Percentiles rank a stretch among this genome's conserved stretches.
phyloP scores from a whole-genome alignment of 2,888 invertebrate species.

The Oscheius onirici region DNA sequence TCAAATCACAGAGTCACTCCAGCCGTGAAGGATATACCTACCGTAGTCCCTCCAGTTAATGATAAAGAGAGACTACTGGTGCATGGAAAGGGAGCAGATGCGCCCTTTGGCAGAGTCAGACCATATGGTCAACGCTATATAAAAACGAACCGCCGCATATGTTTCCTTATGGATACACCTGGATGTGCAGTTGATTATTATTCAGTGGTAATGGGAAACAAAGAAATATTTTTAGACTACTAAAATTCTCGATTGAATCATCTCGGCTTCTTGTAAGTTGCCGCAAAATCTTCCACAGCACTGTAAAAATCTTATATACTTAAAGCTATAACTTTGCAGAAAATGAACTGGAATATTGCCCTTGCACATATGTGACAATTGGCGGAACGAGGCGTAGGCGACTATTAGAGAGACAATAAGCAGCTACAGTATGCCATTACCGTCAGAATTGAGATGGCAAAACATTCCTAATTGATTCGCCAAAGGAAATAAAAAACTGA shows the following conservation, averaged over 20 bases:
- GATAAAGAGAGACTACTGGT: neutral
- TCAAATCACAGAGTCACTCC: constrained; percentile 4
- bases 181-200: neutral
- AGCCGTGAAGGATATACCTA: constrained; percentile 22
- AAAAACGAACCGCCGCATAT: constrained; percentile 22
- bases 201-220: too few species aligned
- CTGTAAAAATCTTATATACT: too few species aligned
- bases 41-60: neutral
- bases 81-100: constrained; percentile 5
- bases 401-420: too few species aligned
- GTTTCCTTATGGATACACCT: constrained; percentile 20
- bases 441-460: neutral
- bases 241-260: too few species aligned
- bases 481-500: constrained; percentile 34
- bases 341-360: too few species aligned
- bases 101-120: neutral
- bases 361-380: too few species aligned
- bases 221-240: too few species aligned
- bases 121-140: constrained; percentile 16
- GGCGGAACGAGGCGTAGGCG: too few species aligned
- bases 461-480: neutral
- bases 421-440: too few species aligned
- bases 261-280: too few species aligned
- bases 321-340: too few species aligned
- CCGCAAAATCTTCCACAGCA: too few species aligned